Evolutionary conservation across 1,140 invertebrate genomes (phyloP), one percentile per base, ranked within the genome.

Genomic region (Phymorhynchus buccinoides): DNA sequence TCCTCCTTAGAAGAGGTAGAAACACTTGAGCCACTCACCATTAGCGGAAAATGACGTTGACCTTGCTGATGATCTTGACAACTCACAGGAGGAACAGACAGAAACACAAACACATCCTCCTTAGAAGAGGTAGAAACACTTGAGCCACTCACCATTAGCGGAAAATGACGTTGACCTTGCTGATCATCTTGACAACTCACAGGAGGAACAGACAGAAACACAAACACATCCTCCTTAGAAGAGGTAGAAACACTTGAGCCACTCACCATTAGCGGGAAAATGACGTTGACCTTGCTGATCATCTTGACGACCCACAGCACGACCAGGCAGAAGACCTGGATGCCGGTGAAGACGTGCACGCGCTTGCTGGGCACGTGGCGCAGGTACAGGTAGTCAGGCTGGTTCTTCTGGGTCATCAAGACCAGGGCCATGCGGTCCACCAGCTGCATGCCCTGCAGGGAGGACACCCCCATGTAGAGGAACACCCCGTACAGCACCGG

Each of bases 381-480:
- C 71, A 99, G 95, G 94, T 99, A 99, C 95, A 98, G 97, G 92
- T 98, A 98, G 93, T 99, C 98, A 0, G 99, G 98, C 92, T 99
- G 99, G 94, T 99, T 99, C 92, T 99, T 99, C 88, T 96, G 96
- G 27, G 98, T 98, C 98, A 99, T 99, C 84, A 99, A 96, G 94
- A 99, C 96, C 52, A 99, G 97, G 37, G 98, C 93, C 56, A 99
- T 96, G 84, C 99, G 96, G 91, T 99, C 97, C 91, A 99, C 98
- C 92, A 99, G 97, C 93, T 99, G 97, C 85, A 99, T 95, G 84
- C 98, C 98, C 92, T 97, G 97, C 1, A 99, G 94, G 1, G 98
- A 99, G 56, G 98, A 97, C 62, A 98, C 97, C 80, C 99, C 99
- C 98, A 99, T 99, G 92, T 99, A 99, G 2, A 99, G 95, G 94